Percentiles rank a stretch among this genome's conserved stretches.
These are phyloP conservation scores for Acomys russatus DNA, from an alignment of 2,797 vertebrate species.

Conservation along the genomic window DNA sequence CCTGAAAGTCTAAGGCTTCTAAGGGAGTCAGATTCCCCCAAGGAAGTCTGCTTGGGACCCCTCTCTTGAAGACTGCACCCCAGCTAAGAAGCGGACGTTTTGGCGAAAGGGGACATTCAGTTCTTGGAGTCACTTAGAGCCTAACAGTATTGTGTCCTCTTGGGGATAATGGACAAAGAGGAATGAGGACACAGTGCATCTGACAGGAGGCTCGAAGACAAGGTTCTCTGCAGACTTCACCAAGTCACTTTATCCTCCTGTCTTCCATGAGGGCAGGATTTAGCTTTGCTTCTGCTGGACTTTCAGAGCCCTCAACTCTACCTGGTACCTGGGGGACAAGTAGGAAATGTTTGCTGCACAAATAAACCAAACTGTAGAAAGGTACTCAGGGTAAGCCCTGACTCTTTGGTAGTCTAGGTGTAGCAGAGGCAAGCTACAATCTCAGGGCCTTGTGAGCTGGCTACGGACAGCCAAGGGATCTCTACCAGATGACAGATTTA, in stretches of 20 bases:
- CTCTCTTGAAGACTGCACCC: neutral
- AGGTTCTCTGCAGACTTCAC: neutral
- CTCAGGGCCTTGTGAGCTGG: neutral
- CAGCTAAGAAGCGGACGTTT: conserved; percentile 5
- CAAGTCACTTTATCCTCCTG: fast-evolving
- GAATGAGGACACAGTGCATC: neutral
- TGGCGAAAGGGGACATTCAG: neutral
- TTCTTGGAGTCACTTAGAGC: conserved; percentile 11
- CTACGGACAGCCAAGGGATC: neutral
- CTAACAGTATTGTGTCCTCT: neutral
- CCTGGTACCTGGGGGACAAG: neutral
- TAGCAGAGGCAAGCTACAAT: neutral
- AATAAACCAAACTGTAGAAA: neutral
- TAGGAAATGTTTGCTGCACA: neutral
- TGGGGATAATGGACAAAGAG: neutral
- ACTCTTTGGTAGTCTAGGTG: neutral
- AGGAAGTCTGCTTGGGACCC: neutral
- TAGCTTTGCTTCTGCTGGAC: neutral
- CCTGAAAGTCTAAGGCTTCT: neutral
- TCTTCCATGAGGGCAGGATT: neutral
- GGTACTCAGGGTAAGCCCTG: fast-evolving
- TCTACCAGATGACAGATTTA: neutral
- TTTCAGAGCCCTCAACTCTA: neutral
- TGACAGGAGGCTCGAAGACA: neutral
- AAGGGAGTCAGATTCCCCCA: neutral